Evolutionary conservation across 2,113 vertebrate genomes (phyloP).

Genomic region (Verasper variegatus): DNA sequence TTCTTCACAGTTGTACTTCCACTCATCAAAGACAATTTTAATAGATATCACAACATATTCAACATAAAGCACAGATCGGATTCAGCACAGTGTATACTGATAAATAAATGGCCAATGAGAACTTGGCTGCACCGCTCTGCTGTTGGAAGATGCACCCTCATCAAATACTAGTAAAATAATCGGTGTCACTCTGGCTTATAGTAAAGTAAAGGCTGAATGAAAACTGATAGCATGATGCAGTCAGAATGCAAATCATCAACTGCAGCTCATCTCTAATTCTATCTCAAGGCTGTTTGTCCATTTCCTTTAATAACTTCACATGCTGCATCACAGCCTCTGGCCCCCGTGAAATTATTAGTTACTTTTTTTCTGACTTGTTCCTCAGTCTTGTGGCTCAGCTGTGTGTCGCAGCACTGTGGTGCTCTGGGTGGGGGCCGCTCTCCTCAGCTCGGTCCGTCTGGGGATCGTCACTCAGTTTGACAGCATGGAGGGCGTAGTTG

Average conservation of each 20-base stretch:
- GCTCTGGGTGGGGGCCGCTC: constrained; percentile 14
- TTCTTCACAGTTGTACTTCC: neutral
- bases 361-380: neutral
- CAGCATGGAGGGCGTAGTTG: constrained; percentile 92
- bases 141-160: neutral
- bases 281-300: constrained; percentile 1
- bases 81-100: neutral
- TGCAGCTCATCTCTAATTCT: neutral
- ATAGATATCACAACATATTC: constrained; percentile 13
- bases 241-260: neutral
- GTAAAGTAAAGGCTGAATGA: neutral
- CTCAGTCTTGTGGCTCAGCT: constrained; percentile 30
- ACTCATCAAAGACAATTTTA: constrained; percentile 7
- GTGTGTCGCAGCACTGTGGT: constrained; percentile 31
- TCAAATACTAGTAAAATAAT: neutral
- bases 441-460: constrained; percentile 26
- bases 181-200: too few species aligned
- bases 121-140: too few species aligned
- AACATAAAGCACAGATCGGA: neutral
- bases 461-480: constrained; percentile 75
- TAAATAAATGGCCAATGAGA: neutral
- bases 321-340: constrained; percentile 22
- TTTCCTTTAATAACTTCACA: constrained; percentile 14
- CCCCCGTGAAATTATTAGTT: neutral
- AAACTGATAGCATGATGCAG: neutral